phyloP scores from a whole-genome alignment of 2,797 vertebrate species.

The Erpetoichthys calabaricus region DNA sequence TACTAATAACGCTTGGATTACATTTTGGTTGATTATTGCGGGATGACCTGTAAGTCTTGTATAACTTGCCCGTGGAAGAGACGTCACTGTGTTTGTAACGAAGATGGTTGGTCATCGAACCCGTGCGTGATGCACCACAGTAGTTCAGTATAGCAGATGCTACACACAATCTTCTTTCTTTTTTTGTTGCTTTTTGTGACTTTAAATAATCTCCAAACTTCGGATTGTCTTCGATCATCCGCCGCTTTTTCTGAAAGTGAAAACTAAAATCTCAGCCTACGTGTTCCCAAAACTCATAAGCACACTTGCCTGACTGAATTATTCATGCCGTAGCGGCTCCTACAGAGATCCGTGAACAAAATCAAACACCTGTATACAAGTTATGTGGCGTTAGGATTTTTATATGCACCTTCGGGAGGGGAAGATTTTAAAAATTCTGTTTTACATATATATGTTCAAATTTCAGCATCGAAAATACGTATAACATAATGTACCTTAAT shows the following conservation, averaged over 20 bases:
- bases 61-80: not conserved
- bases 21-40: not conserved
- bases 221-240: not conserved
- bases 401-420: too few species aligned
- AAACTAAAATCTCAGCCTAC: too few species aligned
- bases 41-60: not conserved
- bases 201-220: not conserved
- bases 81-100: not conserved
- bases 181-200: not conserved
- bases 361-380: too few species aligned
- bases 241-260: slow-evolving; percentile 14
- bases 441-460: too few species aligned
- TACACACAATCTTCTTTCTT: not conserved
- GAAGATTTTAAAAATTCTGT: too few species aligned
- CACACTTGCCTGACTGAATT: too few species aligned
- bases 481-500: too few species aligned
- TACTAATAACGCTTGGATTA: not conserved
- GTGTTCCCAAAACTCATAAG: too few species aligned
- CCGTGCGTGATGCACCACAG: not conserved
- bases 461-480: too few species aligned
- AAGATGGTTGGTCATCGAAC: not conserved
- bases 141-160: not conserved
- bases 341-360: too few species aligned
- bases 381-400: too few species aligned
- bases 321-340: too few species aligned